Conservation (phyloP, 2,797 vertebrate species). For the Ara ararauna region DNA sequence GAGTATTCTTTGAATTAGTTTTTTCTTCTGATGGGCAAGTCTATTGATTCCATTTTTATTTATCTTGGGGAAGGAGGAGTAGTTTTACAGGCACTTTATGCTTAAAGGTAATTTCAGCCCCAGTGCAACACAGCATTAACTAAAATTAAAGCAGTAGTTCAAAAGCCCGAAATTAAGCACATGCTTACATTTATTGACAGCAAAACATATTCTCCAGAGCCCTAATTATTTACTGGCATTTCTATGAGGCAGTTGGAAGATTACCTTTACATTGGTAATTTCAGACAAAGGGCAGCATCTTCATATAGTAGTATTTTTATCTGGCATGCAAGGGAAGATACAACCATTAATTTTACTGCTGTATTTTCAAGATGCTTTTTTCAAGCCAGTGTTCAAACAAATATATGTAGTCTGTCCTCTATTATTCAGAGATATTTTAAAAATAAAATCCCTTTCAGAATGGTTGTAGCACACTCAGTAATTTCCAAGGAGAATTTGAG, state of each 20-base stretch:
- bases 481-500: constrained; percentile 45
- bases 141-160: constrained; percentile 23
- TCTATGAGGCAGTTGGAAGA: constrained; percentile 52
- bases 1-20: not conserved
- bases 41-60: constrained; percentile 35
- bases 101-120: constrained; percentile 3
- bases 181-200: constrained; percentile 32
- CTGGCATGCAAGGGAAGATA: not conserved
- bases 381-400: constrained; percentile 15
- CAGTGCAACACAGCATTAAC: not conserved
- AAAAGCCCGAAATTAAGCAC: not conserved
- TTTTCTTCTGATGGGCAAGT: constrained; percentile 25
- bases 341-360: constrained; percentile 51
- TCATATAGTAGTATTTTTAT: constrained; percentile 55
- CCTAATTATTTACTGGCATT: constrained; percentile 65
- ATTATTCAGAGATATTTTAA: constrained; percentile 21
- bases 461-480: constrained; percentile 33
- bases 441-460: constrained; percentile 54
- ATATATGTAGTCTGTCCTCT: constrained; percentile 26
- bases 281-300: constrained; percentile 50
- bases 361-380: constrained; percentile 43
- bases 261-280: constrained; percentile 46
- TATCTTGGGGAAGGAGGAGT: not conserved
- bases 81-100: constrained; percentile 1
- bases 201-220: constrained; percentile 34